phyloP scores from a whole-genome alignment of 2,113 vertebrate genomes.

The Apteryx mantelli region DNA sequence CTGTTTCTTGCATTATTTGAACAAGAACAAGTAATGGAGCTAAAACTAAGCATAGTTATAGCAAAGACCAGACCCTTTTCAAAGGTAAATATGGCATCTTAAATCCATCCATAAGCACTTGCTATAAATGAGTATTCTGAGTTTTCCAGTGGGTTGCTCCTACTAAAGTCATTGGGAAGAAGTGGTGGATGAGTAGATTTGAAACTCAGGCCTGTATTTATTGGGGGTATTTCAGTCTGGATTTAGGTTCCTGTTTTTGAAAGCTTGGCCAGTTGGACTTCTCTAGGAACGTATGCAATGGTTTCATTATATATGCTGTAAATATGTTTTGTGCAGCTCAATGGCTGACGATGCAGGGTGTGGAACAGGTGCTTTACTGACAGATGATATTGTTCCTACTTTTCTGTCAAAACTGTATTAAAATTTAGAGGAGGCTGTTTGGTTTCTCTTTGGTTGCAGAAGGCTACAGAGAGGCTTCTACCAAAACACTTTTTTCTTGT shows the following conservation, averaged over 20 bases:
- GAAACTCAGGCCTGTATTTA: not conserved
- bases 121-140: not conserved
- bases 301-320: not conserved
- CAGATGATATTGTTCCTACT: not conserved
- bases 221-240: not conserved
- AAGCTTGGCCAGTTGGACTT: not conserved
- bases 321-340: not conserved
- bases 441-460: not conserved
- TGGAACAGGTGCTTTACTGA: not conserved
- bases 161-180: not conserved
- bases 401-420: not conserved
- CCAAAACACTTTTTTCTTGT: not conserved
- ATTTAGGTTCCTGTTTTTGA: not conserved
- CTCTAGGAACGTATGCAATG: not conserved
- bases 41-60: not conserved
- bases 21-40: not conserved
- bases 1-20: not conserved
- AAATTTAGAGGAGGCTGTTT: not conserved
- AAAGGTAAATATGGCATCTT: not conserved
- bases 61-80: not conserved
- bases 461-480: not conserved
- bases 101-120: not conserved
- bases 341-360: not conserved
- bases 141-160: not conserved
- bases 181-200: not conserved